Base-by-base conservation (phyloP, 2,113 vertebrate genomes). In the Glaucidium brasilianum region DNA sequence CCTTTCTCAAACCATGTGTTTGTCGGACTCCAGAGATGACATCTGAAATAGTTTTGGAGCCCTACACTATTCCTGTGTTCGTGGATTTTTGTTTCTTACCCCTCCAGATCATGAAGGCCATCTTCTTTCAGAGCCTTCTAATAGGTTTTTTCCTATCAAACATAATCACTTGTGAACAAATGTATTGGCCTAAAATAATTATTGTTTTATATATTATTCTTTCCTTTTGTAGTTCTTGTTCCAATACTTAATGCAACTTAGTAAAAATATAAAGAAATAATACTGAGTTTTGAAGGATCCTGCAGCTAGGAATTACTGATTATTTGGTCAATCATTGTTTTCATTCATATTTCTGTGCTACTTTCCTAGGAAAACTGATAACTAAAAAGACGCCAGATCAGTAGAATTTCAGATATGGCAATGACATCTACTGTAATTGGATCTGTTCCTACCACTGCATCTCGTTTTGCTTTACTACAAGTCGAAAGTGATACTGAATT, bases 381-480 rank as follows among this genome's bases (percentile, higher is more conserved):
- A 62, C 15, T 47, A 62, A 82, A 78, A 68, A 59, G 47, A 58
- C 64, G 32, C 7, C 47, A 75, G 34, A 52, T 60, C 74, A 16
- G 19, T 60, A 37, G 43, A 80, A 39, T 53, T 71, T 75, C 50
- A 25, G 37, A 49, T 21, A 11, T 71, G 71, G 76, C 84, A 85
- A 99, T 99, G 99, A 98, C 99, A 78, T 99, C 99, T 34, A 93
- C 98, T 37, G 96, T 99, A 94, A 98, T 99, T 56, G 98, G 95
- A 97, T 98, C 98, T 26, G 99, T 99, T 85, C 98, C 98, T 62
- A 99, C 99, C 41, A 99, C 99, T 32, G 98, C 99, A 39, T 99
- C 99, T 74, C 99, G 99, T 62, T 99, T 99, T 92, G 99, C 99
- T 79, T 97, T 99, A 69, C 98, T 99, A 35, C 99, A 99, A 98